phyloP scores from a whole-genome alignment of 1,140 invertebrate species.

The Lepidostoma basale region DNA sequence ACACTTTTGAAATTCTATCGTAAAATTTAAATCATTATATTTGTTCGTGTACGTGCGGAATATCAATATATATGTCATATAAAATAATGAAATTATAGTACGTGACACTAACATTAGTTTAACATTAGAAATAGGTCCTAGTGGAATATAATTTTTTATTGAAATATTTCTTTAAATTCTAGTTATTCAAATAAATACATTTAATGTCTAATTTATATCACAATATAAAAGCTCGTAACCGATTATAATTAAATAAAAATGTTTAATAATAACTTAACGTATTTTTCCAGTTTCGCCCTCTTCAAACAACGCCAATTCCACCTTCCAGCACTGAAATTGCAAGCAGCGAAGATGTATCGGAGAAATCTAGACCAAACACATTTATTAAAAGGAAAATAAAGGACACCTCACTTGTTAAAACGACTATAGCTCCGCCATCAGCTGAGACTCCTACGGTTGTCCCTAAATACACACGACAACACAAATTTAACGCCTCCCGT shows the following conservation, averaged over 20 bases:
- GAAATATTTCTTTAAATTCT: too few species aligned
- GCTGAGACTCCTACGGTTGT: background rate
- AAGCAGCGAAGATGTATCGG: background rate
- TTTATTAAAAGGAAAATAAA: constrained; percentile 7
- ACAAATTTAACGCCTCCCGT: constrained; percentile 33
- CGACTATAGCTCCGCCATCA: background rate
- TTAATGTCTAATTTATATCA: too few species aligned
- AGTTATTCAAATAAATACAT: too few species aligned
- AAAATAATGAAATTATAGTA: too few species aligned
- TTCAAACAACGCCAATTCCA: constrained; percentile 11
- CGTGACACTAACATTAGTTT: too few species aligned
- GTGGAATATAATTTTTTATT: too few species aligned
- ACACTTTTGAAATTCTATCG: too few species aligned
- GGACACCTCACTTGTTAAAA: background rate
- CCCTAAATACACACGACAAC: constrained; percentile 32
- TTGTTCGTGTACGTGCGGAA: too few species aligned
- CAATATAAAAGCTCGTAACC: too few species aligned
- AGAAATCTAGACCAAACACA: background rate
- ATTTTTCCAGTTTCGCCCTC: constrained; percentile 31
- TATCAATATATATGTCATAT: too few species aligned
- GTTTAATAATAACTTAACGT: background rate
- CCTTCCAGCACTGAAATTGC: background rate
- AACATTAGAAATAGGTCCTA: too few species aligned
- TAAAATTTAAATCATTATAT: too few species aligned
- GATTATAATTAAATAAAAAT: constrained; percentile 1